Conservation (phyloP, 92 coral and sea anemone species). For the Meandrina meandrites region DNA sequence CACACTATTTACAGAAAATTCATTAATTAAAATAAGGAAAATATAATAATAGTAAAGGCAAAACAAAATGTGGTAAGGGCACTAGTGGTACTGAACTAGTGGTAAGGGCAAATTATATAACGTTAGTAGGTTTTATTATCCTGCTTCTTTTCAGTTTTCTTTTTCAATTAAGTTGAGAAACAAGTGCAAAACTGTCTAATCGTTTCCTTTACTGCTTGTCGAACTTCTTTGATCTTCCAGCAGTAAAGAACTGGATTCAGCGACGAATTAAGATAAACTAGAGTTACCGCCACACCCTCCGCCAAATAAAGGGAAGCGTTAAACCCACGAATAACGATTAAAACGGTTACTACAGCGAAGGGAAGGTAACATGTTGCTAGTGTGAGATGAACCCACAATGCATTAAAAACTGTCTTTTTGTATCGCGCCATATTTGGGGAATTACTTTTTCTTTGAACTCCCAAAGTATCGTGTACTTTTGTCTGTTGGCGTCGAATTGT, state of each 20-base stretch:
- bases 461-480: neutral
- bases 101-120: no score
- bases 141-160: no score
- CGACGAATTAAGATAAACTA: neutral
- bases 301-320: neutral
- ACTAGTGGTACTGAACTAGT: no score
- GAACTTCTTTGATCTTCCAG: conserved; percentile 19
- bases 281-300: neutral
- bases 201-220: conserved; percentile 3
- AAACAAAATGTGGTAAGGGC: no score
- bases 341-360: neutral
- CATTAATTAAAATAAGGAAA: no score
- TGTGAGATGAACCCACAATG: conserved; percentile 9
- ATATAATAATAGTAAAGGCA: no score
- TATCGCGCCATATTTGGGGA: neutral
- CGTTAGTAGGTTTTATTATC: no score
- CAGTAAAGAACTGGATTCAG: conserved; percentile 15
- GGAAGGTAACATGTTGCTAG: conserved; percentile 18
- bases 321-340: neutral
- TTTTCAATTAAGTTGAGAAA: neutral
- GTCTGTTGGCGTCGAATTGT: neutral
- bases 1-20: no score
- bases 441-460: no score
- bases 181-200: neutral
- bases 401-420: conserved; percentile 16